Percentiles rank a stretch among this genome's conserved stretches.
Conservation (phyloP, 1,140 invertebrate genomes). For the Zophobas atratus region DNA sequence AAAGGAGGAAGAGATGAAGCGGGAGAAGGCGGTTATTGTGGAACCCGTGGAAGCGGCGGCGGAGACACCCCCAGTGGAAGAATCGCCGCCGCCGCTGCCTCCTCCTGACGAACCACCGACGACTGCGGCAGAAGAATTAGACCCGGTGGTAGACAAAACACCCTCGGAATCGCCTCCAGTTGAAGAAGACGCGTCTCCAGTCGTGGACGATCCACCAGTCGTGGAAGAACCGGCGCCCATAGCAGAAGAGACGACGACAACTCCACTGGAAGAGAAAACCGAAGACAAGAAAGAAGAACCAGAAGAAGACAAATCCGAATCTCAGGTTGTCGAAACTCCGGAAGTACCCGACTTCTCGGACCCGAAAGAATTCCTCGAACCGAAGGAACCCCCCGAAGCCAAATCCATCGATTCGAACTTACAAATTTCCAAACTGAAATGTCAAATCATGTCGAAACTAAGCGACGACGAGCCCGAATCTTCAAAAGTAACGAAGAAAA, state of each 20-base stretch:
- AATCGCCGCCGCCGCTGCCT: not conserved
- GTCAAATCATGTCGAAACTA: conserved; percentile 53
- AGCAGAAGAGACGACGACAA: conserved; percentile 38
- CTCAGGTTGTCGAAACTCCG: not conserved
- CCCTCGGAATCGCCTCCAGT: not conserved
- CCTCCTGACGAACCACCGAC: not conserved
- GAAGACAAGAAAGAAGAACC: conserved; percentile 7
- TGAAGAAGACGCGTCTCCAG: not conserved
- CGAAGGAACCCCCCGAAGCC: not conserved
- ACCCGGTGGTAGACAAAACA: not conserved
- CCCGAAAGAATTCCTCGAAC: conserved; percentile 4
- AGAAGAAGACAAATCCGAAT: conserved; percentile 17
- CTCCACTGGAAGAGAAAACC: conserved; percentile 44
- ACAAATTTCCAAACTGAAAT: conserved; percentile 44
- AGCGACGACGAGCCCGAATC: conserved; percentile 31
- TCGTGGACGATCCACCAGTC: not conserved
- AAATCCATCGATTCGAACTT: conserved; percentile 4
- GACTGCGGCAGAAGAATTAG: not conserved
- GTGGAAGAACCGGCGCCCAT: not conserved
- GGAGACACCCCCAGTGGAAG: not conserved
- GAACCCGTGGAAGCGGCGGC: not conserved
- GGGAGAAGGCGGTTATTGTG: not conserved
- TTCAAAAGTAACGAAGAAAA: conserved; percentile 19
- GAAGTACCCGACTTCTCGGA: conserved; percentile 30
- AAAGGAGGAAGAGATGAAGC: conserved; percentile 9